Evolutionary conservation across 2,797 vertebrate species (phyloP).

Genomic region (Betta splendens): DNA sequence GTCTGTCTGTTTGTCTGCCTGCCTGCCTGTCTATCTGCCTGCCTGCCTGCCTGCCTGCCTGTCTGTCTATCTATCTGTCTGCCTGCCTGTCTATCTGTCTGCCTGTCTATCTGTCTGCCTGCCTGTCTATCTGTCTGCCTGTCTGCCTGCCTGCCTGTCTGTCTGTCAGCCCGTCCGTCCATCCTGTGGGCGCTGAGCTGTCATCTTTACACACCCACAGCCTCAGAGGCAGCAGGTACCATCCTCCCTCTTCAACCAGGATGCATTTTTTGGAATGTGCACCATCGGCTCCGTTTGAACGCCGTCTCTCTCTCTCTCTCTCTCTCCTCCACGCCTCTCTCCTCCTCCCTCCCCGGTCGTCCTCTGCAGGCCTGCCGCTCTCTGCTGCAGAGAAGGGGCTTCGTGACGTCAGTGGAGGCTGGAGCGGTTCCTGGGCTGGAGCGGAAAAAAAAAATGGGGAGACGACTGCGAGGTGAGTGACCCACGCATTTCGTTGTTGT

Average conservation of each 20-base stretch:
- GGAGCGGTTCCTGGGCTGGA: slow-evolving; percentile 78
- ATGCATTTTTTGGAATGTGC: slow-evolving; percentile 20
- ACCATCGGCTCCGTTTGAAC: slow-evolving; percentile 24
- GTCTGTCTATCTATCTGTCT: too few relatives aligned
- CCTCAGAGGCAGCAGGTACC: slow-evolving; percentile 22
- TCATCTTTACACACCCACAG: slow-evolving; percentile 19
- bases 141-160: too few relatives aligned
- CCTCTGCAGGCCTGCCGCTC: slow-evolving; percentile 75
- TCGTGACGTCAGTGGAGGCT: slow-evolving; percentile 84
- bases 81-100: too few relatives aligned
- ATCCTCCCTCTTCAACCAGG: slow-evolving; percentile 13
- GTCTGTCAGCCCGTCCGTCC: background rate
- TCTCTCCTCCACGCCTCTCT: background rate
- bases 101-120: too few relatives aligned
- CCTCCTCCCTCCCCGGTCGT: slow-evolving; percentile 42
- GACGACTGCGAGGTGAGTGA: slow-evolving; percentile 81
- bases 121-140: too few relatives aligned
- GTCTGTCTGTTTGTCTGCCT: too few relatives aligned
- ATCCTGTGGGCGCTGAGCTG: background rate
- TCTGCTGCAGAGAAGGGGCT: slow-evolving; percentile 83
- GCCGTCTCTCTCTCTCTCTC: background rate
- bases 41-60: too few relatives aligned
- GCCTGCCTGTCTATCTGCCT: too few relatives aligned
- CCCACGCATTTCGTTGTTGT: slow-evolving; percentile 31
- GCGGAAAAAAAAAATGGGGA: slow-evolving; percentile 75